phyloP scores from a whole-genome alignment of 2,113 vertebrate species.

The Nesogale talazaci region DNA sequence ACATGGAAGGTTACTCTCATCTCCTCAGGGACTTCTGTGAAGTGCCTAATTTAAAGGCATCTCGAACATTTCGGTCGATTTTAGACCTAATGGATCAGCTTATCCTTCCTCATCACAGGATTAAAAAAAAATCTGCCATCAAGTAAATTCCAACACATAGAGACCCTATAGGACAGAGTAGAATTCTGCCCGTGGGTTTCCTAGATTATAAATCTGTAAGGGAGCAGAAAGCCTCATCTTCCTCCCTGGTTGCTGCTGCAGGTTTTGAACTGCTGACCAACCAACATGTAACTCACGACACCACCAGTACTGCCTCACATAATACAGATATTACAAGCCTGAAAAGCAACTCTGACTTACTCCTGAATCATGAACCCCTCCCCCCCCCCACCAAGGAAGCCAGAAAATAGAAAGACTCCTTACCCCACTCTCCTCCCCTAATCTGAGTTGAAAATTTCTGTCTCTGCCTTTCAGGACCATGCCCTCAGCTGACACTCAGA shows the following conservation, averaged over 20 bases:
- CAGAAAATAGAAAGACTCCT: not conserved
- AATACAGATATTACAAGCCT: conserved; percentile 73
- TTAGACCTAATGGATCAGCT: conserved; percentile 81
- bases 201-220: too few species aligned
- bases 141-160: too few species aligned
- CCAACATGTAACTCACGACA: too few species aligned
- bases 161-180: too few species aligned
- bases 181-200: too few species aligned
- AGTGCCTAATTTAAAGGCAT: conserved; percentile 80
- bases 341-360: conserved; percentile 45
- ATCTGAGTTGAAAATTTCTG: conserved; percentile 45
- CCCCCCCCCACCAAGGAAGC: conserved; percentile 29
- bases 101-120: conserved; percentile 63
- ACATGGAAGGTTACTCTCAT: conserved; percentile 76
- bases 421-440: not conserved
- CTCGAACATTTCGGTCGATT: conserved; percentile 77
- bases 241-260: too few species aligned
- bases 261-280: too few species aligned
- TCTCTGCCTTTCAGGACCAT: conserved; percentile 60
- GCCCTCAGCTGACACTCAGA: conserved; percentile 51
- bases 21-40: conserved; percentile 76
- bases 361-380: conserved; percentile 55
- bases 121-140: too few species aligned
- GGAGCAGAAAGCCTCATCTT: too few species aligned
- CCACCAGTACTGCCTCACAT: not conserved